Conservation (phyloP, 2,797 vertebrate species). For the Xerus rutilus region DNA sequence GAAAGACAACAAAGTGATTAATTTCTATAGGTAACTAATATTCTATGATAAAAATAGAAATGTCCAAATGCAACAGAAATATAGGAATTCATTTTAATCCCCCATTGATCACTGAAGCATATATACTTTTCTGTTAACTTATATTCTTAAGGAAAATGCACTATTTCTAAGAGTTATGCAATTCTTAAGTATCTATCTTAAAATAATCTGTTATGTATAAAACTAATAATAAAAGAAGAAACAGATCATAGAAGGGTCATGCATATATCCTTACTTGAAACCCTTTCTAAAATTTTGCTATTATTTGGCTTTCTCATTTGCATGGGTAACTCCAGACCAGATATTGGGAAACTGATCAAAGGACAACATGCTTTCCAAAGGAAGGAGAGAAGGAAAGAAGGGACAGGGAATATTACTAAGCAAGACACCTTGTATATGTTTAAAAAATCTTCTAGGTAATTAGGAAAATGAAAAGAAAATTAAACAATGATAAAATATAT, state of each 20-base stretch:
- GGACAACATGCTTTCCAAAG: not conserved
- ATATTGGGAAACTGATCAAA: not conserved
- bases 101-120: not conserved
- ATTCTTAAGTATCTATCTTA: slow-evolving; percentile 45
- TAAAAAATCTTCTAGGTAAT: not conserved
- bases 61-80: slow-evolving; percentile 41
- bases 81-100: slow-evolving; percentile 52
- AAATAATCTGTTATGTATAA: not conserved
- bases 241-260: not conserved
- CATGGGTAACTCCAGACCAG: not conserved
- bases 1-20: not conserved
- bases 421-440: not conserved
- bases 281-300: not conserved
- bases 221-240: slow-evolving; percentile 51
- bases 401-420: not conserved
- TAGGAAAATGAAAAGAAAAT: not conserved
- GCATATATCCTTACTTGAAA: not conserved
- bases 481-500: not conserved
- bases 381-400: not conserved
- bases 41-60: not conserved
- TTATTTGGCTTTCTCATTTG: slow-evolving; percentile 26
- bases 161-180: slow-evolving; percentile 4
- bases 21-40: not conserved
- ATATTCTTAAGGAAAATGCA: slow-evolving; percentile 41
- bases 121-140: slow-evolving; percentile 43